A percentile compares a stretch with the other conserved stretches of the same genome.
Conservation (phyloP, 2,113 vertebrate species). For the Dendrocopos noguchii region DNA sequence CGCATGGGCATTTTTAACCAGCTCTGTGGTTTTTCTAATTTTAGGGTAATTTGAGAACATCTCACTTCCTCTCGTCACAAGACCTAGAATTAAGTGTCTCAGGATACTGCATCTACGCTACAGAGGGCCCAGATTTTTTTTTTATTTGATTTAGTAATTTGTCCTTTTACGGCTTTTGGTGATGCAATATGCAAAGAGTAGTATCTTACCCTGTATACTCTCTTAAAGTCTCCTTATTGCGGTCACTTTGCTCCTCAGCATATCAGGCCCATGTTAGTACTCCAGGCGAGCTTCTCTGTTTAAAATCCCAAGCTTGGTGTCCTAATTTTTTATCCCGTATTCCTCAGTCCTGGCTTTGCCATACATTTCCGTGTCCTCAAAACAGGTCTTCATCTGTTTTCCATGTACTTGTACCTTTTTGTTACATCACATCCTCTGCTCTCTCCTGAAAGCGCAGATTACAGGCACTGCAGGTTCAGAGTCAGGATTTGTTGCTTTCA, state of each 20-base stretch:
- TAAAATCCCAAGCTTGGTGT: neutral
- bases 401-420: neutral
- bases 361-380: neutral
- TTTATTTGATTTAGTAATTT: neutral
- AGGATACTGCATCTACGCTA: neutral
- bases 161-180: neutral
- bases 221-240: neutral
- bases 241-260: neutral
- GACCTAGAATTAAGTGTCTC: neutral
- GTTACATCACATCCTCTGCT: neutral
- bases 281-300: neutral
- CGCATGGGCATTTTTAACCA: conserved; percentile 85
- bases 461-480: neutral
- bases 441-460: neutral
- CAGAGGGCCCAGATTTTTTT: conserved; percentile 4
- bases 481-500: neutral
- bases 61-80: neutral
- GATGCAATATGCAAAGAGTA: neutral
- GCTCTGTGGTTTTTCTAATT: conserved; percentile 79
- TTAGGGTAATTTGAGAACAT: conserved; percentile 45
- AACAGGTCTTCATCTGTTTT: neutral
- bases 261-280: neutral
- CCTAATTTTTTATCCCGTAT: neutral
- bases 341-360: neutral
- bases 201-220: fast-evolving